A percentile compares a stretch with the other conserved stretches of the same genome.
Evolutionary conservation across 2,888 invertebrate genomes (phyloP).

Genomic region (Plemyria rubiginata): DNA sequence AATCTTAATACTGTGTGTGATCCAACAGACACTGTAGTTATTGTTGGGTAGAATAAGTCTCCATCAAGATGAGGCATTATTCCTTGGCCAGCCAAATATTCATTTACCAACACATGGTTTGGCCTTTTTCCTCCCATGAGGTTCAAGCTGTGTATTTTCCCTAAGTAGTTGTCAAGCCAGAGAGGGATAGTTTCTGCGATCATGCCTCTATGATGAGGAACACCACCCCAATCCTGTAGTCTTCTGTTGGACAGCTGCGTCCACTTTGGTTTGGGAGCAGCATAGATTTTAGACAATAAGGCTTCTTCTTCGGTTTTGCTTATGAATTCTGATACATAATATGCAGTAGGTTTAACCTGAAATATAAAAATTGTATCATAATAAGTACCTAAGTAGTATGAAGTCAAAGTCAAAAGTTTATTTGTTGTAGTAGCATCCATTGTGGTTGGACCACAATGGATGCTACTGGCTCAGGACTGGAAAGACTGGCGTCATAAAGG

Average conservation of each 20-base stretch:
- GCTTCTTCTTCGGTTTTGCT: slow-evolving; percentile 88
- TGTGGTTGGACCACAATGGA: no score
- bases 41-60: slow-evolving; percentile 95
- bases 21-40: slow-evolving; percentile 96
- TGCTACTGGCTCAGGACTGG: no score
- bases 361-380: slow-evolving; percentile 10
- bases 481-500: no score
- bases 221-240: slow-evolving; percentile 99
- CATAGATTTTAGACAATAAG: slow-evolving; percentile 90
- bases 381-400: no score
- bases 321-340: slow-evolving; percentile 95
- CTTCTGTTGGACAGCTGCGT: slow-evolving; percentile 95
- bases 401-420: no score
- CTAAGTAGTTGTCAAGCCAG: slow-evolving; percentile 91
- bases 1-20: slow-evolving; percentile 96
- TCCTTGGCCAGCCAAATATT: slow-evolving; percentile 96
- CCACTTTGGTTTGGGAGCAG: slow-evolving; percentile 97
- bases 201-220: slow-evolving; percentile 97
- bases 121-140: slow-evolving; percentile 90
- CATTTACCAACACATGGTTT: slow-evolving; percentile 98
- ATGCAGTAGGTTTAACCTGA: slow-evolving; percentile 86
- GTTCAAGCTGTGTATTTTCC: slow-evolving; percentile 88
- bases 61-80: slow-evolving; percentile 99
- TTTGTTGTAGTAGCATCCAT: no score
- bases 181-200: slow-evolving; percentile 94